phyloP scores from a whole-genome alignment of 2,888 invertebrate species.

The Seira sanloemensis region DNA sequence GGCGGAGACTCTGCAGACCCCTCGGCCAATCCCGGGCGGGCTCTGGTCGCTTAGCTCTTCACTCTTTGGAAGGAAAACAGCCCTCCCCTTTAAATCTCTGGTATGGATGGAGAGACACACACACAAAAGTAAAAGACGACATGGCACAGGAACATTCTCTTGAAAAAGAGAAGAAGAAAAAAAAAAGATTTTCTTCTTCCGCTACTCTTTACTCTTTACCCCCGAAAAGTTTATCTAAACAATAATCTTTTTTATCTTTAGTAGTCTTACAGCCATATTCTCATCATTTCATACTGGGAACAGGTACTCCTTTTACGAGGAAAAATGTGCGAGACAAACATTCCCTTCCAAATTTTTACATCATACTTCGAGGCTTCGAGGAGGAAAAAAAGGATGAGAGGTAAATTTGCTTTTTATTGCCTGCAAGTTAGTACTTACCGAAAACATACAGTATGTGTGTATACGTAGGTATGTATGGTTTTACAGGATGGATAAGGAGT shows the following conservation, averaged over 20 bases:
- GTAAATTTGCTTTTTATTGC: too few species aligned
- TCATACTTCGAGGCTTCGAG: too few species aligned
- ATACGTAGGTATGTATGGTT: too few species aligned
- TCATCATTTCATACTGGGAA: background rate
- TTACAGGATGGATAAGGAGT: too few species aligned
- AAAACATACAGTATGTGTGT: too few species aligned
- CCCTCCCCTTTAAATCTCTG: constrained; percentile 49
- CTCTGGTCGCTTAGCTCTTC: background rate
- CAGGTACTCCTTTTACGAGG: background rate
- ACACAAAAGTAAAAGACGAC: background rate
- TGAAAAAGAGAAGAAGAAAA: background rate
- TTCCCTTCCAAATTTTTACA: too few species aligned
- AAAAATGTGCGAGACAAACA: constrained; percentile 1
- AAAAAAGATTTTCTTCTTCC: background rate
- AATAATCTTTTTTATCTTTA: background rate
- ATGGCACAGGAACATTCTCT: too few species aligned
- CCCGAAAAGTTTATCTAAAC: background rate
- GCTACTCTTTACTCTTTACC: constrained; percentile 25
- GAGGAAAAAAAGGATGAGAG: too few species aligned
- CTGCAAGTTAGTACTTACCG: too few species aligned
- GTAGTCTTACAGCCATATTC: background rate
- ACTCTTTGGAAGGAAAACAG: constrained; percentile 24
- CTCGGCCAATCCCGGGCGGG: constrained; percentile 49
- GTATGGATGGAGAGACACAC: background rate
- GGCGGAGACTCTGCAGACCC: constrained; percentile 54